Base-by-base conservation (phyloP, 1,140 invertebrate genomes). In the Aplysia californica region DNA sequence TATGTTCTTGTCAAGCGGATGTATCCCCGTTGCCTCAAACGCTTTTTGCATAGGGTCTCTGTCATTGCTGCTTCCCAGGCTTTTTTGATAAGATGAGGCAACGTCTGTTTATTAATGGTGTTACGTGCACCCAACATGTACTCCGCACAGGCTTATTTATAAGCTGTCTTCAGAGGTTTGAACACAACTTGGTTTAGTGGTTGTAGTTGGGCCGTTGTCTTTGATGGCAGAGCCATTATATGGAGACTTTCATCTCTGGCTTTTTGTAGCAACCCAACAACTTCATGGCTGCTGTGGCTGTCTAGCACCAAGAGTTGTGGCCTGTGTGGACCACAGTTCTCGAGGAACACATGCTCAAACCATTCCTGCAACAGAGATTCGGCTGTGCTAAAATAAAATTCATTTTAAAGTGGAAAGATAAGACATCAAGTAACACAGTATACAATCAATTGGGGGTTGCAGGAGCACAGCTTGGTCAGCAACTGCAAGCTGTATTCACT, bases 201-300 rank as follows among this genome's bases (percentile, higher is more conserved):
- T 64, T 82, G 82, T 3, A 84, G 64, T 58, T 41, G 69, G 41
- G 83, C 78, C 50, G 81, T 80, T 18, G 82, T 82, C 39, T 86
- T 82, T 10, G 81, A 79, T 35, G 85, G 83, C 20, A 85, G 70
- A 33, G 76, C 70, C 20, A 86, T 35, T 31, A 84, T 72, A 36
- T 69, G 39, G 36, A 80, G 76, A 23, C 77, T 33, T 38, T 82
- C 67, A 33, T 79, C 26, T 26, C 58, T 61, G 18, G 75, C 79
- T 0, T 58, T 38, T 35, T 82, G 64, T 20, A 83, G 67, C 1
- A 82, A 44, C 3, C 50, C 79, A 3, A 84, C 15, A n/a, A 79
- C 77, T 58, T 80, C 79, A 72, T 84, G 77, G 0, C 70, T 77
- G 29, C 41, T 50, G 36, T 82, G 82, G 23, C 56, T 41, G 35